Percentiles rank a stretch among this genome's conserved stretches.
These are phyloP conservation scores for Acanthosepion lycidas DNA, from an alignment of 2,888 invertebrate species.

Conservation along the genomic window DNA sequence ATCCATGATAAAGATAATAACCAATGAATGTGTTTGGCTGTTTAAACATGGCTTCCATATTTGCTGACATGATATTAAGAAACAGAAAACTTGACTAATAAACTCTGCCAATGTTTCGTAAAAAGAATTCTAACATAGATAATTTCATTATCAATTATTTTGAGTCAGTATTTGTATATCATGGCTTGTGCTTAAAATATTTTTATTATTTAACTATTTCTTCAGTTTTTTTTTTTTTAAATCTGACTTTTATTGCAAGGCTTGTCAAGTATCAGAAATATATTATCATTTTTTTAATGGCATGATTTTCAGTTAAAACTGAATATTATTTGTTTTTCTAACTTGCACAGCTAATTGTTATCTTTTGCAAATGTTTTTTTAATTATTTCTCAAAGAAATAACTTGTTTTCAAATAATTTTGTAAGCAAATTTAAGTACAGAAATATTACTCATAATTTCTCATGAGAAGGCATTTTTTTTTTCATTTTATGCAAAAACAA, in stretches of 20 bases:
- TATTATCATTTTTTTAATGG: background rate
- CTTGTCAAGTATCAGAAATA: no score
- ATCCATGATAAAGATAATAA: no score
- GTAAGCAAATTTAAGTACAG: background rate
- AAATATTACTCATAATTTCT: background rate
- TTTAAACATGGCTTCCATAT: no score
- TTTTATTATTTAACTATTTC: background rate
- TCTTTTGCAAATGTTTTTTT: background rate
- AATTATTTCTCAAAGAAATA: background rate
- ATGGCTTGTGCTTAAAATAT: background rate
- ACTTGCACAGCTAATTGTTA: background rate
- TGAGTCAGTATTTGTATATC: background rate
- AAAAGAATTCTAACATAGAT: no score
- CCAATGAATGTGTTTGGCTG: no score
- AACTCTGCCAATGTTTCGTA: no score
- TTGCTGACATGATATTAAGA: no score
- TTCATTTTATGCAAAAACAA: background rate
- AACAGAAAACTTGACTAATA: no score
- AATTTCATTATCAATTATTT: no score
- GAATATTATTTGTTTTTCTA: background rate
- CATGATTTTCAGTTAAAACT: background rate
- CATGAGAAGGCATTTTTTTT: background rate
- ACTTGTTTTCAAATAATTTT: background rate
- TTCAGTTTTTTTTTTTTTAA: background rate
- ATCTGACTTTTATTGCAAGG: no score